Conservation (phyloP, 2,797 vertebrate genomes). For the Simalia tracyae region DNA sequence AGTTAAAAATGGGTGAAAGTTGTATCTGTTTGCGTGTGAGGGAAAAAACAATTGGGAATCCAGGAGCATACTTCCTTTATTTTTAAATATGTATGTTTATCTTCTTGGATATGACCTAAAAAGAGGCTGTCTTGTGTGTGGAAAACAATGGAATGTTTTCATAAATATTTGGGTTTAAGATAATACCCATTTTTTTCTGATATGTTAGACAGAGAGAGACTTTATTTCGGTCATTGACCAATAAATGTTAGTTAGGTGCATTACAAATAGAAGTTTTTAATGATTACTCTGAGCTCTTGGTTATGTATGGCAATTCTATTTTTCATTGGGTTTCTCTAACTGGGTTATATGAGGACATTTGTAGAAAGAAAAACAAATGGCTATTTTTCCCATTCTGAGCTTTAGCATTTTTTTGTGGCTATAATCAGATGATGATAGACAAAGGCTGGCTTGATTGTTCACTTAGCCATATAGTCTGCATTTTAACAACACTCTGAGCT, state of each 20-base stretch:
- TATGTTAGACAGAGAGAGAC: too few species aligned
- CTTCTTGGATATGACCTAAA: background rate
- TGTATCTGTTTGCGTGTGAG: background rate
- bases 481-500: too few species aligned
- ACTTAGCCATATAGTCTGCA: too few species aligned
- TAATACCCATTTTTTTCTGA: too few species aligned
- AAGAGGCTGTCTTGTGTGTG: background rate
- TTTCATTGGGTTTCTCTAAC: background rate
- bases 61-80: background rate
- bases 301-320: background rate
- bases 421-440: background rate
- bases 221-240: too few species aligned
- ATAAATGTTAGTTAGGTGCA: too few species aligned
- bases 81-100: background rate
- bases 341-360: background rate
- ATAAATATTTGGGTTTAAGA: background rate
- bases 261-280: background rate
- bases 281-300: too few species aligned
- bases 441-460: too few species aligned
- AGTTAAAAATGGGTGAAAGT: background rate
- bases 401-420: background rate
- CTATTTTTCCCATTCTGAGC: background rate
- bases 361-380: background rate
- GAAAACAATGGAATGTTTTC: background rate
- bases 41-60: background rate